Evolutionary conservation across 1,140 invertebrate genomes (phyloP), one percentile per base, ranked within the genome.

Genomic region (Gryllus bimaculatus): DNA sequence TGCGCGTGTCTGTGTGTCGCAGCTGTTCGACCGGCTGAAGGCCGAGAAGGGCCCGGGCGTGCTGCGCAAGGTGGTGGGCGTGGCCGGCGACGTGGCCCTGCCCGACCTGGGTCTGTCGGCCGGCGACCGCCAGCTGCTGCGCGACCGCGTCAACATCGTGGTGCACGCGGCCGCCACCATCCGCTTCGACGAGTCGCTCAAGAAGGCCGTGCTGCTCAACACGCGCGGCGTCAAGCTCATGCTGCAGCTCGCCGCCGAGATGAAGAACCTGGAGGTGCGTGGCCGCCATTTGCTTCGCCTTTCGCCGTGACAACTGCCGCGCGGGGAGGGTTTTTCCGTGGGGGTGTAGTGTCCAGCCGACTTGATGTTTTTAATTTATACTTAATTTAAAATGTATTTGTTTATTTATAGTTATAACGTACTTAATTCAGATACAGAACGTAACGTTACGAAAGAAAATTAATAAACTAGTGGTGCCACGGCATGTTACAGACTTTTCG

Each of bases 81-180:
- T 98, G 2, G 84, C 86, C 66, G 96, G 96, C 0, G 96, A 98
- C 85, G 92, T 96, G 1, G 85, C 90, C 8, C 82, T 89, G 49
- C 88, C 89, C 0, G 91, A 91, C 39, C 86, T 99, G 47, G 96
- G 94, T 6, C 86, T 99, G 7, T 91, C 89, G 10, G 84, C 89
- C 0, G 84, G 89, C n/a, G 93, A 98, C 85, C 86, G 90, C 76
- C 83, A 91, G 79, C 86, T 89, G 20, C 84, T 98, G 0, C 87
- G 87, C 39, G 88, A 94, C 8, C 90, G 92, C 81, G 90, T 97
- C 1, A 88, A 92, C 66, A 91, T 98, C 76, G 92, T 98, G 0
- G 95, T 96, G 83, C 96, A 98, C 83, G 94, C 90, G 48, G 97
- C 97, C 0, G 97, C 97, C 0, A 98, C 96, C 74, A 94, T 94